Evolutionary conservation across 2,113 vertebrate genomes (phyloP).

Genomic region (Calypte anna): DNA sequence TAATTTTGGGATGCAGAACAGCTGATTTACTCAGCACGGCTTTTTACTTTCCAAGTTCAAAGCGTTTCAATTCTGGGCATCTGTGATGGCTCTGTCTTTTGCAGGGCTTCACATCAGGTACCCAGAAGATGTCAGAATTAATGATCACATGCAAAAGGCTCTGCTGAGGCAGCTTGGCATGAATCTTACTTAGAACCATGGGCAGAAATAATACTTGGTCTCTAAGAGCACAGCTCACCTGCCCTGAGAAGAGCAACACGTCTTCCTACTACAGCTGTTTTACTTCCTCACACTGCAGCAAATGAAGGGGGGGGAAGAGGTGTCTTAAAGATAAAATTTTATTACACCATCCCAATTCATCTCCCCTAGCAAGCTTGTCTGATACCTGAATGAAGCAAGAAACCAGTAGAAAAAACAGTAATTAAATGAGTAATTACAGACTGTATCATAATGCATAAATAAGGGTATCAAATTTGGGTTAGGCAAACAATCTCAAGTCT

Average conservation of each 20-base stretch:
- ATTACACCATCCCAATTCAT: constrained; percentile 23
- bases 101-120: not conserved
- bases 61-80: not conserved
- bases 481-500: constrained; percentile 35
- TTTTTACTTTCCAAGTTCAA: not conserved
- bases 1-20: not conserved
- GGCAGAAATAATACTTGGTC: not conserved
- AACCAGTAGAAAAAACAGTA: constrained; percentile 33
- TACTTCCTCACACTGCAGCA: not conserved
- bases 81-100: not conserved
- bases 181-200: not conserved
- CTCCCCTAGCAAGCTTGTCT: constrained; percentile 35
- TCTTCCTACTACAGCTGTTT: not conserved
- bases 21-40: not conserved
- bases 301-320: not conserved
- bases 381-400: constrained; percentile 32
- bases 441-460: constrained; percentile 17
- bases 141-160: not conserved
- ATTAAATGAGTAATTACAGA: constrained; percentile 62
- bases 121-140: not conserved
- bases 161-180: not conserved
- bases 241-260: not conserved
- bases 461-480: constrained; percentile 31
- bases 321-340: constrained; percentile 39
- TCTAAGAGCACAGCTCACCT: not conserved